Evolutionary conservation across 92 coral and sea anemone species (phyloP).

Genomic region (Galaxea fascicularis): DNA sequence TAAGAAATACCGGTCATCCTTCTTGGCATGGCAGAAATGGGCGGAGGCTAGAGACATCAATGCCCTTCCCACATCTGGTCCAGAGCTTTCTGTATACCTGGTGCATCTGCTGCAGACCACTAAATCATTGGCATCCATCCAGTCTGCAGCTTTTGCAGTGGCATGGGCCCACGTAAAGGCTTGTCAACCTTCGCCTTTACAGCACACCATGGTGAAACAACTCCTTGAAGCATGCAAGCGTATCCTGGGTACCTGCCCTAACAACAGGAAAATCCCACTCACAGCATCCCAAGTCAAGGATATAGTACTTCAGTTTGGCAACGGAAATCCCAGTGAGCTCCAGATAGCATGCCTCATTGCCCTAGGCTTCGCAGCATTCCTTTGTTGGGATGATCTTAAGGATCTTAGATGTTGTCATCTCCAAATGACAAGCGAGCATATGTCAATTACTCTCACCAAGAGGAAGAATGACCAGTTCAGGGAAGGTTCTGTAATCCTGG

Average conservation of each 20-base stretch:
- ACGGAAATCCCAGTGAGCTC: background rate
- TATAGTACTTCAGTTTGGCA: constrained; percentile 19
- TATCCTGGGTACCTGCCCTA: constrained; percentile 23
- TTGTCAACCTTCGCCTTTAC: constrained; percentile 13
- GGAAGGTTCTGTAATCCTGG: constrained; percentile 29
- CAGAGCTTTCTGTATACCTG: constrained; percentile 1
- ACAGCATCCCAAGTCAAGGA: constrained; percentile 24
- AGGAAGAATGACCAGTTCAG: constrained; percentile 39
- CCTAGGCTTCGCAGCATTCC: constrained; percentile 41
- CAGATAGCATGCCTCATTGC: constrained; percentile 38
- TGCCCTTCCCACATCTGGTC: constrained; percentile 36
- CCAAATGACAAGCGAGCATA: background rate
- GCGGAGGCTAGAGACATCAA: constrained; percentile 13
- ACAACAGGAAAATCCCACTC: constrained; percentile 26
- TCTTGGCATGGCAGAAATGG: constrained; percentile 34
- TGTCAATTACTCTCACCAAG: constrained; percentile 24
- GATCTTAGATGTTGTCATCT: background rate
- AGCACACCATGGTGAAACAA: constrained; percentile 38
- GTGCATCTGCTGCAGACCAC: constrained; percentile 13
- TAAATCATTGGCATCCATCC: constrained; percentile 26
- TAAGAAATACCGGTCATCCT: constrained; percentile 14
- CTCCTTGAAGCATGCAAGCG: constrained; percentile 28
- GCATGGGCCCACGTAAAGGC: constrained; percentile 46
- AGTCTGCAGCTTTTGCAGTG: constrained; percentile 10
- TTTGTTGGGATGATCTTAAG: constrained; percentile 38